These are phyloP conservation scores for Oncorhynchus keta DNA, from an alignment of 2,113 vertebrate genomes.

Conservation along the genomic window DNA sequence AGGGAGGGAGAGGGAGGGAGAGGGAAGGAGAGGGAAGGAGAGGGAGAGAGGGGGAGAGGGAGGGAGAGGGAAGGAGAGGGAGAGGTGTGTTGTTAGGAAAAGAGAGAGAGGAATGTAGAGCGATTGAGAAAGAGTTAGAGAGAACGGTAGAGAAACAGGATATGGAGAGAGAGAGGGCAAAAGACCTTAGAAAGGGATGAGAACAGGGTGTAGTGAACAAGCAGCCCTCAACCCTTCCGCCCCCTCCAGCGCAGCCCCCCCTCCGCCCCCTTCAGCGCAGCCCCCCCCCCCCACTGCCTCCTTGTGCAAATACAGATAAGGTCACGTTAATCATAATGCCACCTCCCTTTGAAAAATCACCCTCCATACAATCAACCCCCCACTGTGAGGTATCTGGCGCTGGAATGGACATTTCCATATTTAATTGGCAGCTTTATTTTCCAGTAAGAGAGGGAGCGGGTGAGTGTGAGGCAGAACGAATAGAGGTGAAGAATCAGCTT, in stretches of 20 bases:
- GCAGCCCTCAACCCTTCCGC: slow-evolving; percentile 51
- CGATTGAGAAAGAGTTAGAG: slow-evolving; percentile 65
- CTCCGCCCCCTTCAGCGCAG: slow-evolving; percentile 62
- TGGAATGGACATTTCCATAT: slow-evolving; percentile 90
- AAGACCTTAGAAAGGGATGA: not conserved
- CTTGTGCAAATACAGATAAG: slow-evolving; percentile 90
- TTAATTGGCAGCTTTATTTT: slow-evolving; percentile 94
- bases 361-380: slow-evolving; percentile 68
- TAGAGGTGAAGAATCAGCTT: not conserved
- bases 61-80: slow-evolving; percentile 3
- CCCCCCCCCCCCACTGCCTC: slow-evolving; percentile 56
- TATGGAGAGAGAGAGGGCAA: slow-evolving; percentile 21
- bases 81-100: not conserved
- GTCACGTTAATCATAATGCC: slow-evolving; percentile 86
- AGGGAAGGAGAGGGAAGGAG: slow-evolving; percentile 1
- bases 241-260: slow-evolving; percentile 8
- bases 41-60: slow-evolving; percentile 5
- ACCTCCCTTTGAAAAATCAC: slow-evolving; percentile 65
- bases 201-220: slow-evolving; percentile 28
- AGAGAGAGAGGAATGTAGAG: slow-evolving; percentile 28
- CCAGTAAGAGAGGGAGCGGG: slow-evolving; percentile 22
- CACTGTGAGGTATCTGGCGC: slow-evolving; percentile 81
- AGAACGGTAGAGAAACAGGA: slow-evolving; percentile 30
- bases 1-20: not conserved
- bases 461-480: not conserved